Evolutionary conservation across 2,113 vertebrate species (phyloP).

Genomic region (Elaphurus davidianus): DNA sequence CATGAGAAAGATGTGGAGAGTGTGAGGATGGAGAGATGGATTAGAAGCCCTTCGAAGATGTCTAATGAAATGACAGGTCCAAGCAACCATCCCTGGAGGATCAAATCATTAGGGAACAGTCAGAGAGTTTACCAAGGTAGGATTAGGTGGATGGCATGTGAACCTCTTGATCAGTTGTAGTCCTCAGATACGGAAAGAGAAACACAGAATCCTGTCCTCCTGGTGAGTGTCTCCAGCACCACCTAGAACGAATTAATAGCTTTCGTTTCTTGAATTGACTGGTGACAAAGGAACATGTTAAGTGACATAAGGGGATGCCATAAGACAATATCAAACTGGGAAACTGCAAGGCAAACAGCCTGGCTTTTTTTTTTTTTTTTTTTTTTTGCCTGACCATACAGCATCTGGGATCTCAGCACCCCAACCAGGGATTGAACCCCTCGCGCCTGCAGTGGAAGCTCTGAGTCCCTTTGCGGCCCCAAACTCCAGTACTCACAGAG

Average conservation of each 20-base stretch:
- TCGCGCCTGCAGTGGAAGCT: background rate
- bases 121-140: background rate
- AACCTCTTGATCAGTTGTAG: background rate
- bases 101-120: background rate
- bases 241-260: background rate
- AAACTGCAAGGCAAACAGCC: background rate
- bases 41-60: background rate
- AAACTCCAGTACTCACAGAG: conserved; percentile 39
- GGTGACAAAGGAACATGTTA: background rate
- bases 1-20: background rate
- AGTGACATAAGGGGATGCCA: background rate
- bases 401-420: background rate
- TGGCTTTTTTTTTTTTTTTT: background rate
- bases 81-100: background rate
- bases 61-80: background rate
- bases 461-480: background rate
- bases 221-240: background rate
- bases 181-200: background rate
- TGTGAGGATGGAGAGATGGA: background rate
- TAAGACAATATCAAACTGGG: background rate
- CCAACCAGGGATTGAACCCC: background rate
- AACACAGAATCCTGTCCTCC: background rate
- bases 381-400: background rate
- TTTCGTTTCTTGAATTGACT: background rate
- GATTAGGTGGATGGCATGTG: background rate